phyloP scores from a whole-genome alignment of 1,140 invertebrate genomes.

The Diabrotica virgifera region DNA sequence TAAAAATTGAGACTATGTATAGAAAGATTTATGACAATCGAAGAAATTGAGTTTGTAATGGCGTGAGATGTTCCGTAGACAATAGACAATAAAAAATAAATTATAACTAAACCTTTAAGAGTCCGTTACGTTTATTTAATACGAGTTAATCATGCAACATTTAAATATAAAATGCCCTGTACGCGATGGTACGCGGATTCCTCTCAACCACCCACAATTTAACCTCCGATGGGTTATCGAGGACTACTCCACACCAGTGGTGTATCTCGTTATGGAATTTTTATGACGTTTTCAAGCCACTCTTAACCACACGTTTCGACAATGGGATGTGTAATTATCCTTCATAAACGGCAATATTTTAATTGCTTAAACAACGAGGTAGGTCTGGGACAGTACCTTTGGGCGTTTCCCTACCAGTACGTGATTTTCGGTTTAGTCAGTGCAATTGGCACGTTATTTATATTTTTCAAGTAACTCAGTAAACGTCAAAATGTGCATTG shows the following conservation, averaged over 20 bases:
- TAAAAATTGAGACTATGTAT: slow-evolving; percentile 16
- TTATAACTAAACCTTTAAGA: slow-evolving; percentile 47
- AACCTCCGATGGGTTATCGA: slow-evolving; percentile 23
- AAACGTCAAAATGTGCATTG: no score
- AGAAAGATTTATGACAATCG: slow-evolving; percentile 39
- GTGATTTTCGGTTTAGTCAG: no score
- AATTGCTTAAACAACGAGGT: no score
- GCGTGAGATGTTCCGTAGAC: slow-evolving; percentile 44
- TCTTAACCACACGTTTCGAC: no score
- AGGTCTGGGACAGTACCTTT: no score
- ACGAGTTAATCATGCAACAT: slow-evolving; percentile 49
- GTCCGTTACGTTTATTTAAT: slow-evolving; percentile 49
- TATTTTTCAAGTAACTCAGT: no score
- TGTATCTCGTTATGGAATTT: not conserved
- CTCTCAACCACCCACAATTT: slow-evolving; percentile 21
- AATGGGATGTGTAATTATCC: no score
- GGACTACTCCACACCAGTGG: slow-evolving; percentile 14
- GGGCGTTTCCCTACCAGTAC: no score
- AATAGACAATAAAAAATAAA: slow-evolving; percentile 48
- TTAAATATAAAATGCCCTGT: slow-evolving; percentile 48
- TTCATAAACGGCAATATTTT: no score
- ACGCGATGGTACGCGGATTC: slow-evolving; percentile 43
- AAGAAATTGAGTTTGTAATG: slow-evolving; percentile 44
- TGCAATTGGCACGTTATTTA: no score
- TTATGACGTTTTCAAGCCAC: no score